phyloP scores from a whole-genome alignment of 1,140 invertebrate genomes.

The Temnothorax longispinosus region DNA sequence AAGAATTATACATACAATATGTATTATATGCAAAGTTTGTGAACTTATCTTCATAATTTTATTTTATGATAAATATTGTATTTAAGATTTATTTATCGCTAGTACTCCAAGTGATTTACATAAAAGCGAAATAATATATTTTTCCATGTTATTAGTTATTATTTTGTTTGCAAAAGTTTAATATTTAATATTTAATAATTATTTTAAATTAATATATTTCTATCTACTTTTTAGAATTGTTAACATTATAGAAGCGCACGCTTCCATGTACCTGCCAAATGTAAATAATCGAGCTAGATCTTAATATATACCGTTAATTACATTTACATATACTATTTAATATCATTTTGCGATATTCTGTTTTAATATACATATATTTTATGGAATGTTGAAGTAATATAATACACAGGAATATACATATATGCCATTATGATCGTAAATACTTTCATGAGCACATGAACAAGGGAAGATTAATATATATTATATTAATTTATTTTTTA shows the following conservation, averaged over 20 bases:
- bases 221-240: constrained; percentile 52
- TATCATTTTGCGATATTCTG: constrained; percentile 19
- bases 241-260: constrained; percentile 77
- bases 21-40: constrained; percentile 4
- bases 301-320: constrained; percentile 66
- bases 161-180: constrained; percentile 56
- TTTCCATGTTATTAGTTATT: constrained; percentile 27
- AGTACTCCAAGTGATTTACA: constrained; percentile 7
- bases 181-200: constrained; percentile 42
- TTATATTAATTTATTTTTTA: constrained; percentile 8
- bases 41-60: constrained; percentile 10
- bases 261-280: constrained; percentile 83
- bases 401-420: neutral
- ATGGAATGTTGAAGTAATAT: constrained; percentile 31
- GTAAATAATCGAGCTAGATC: constrained; percentile 71
- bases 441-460: neutral
- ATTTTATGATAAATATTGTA: neutral
- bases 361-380: constrained; percentile 53
- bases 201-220: constrained; percentile 61
- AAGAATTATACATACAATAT: neutral
- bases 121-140: constrained; percentile 25
- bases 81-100: constrained; percentile 35
- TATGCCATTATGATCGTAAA: constrained; percentile 49
- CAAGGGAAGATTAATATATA: neutral
- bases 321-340: constrained; percentile 15